These are phyloP conservation scores for Magallana angulata DNA, from an alignment of 1,140 invertebrate genomes.

Conservation along the genomic window DNA sequence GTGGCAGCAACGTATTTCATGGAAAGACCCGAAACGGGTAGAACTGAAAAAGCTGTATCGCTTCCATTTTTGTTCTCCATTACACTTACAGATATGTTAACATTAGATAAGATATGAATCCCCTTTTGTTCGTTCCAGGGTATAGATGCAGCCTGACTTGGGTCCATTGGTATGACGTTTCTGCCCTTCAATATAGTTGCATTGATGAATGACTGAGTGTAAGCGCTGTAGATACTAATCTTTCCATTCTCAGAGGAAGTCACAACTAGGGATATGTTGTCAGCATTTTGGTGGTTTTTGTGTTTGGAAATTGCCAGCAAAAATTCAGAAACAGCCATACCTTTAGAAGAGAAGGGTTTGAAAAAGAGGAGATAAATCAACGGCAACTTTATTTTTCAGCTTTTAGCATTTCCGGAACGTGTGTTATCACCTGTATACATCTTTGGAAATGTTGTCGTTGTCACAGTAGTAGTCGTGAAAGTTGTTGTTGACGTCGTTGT, in stretches of 20 bases:
- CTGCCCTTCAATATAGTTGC: not conserved
- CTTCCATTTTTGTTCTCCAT: slow-evolving; percentile 21
- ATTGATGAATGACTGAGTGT: slow-evolving; percentile 25
- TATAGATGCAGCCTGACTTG: not conserved
- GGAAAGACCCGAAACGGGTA: not conserved
- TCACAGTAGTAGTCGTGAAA: not conserved
- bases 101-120: not conserved
- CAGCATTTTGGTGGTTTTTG: not conserved
- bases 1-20: not conserved
- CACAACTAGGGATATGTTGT: not conserved
- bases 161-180: not conserved
- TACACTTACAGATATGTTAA: not conserved
- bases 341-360: not conserved
- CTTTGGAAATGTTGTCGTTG: not conserved
- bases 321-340: not conserved
- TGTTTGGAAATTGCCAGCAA: not conserved
- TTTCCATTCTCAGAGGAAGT: slow-evolving; percentile 22
- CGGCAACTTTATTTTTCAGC: not conserved
- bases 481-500: not conserved
- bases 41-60: not conserved
- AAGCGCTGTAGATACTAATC: not conserved
- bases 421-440: not conserved
- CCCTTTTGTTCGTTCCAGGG: slow-evolving; percentile 18
- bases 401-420: too few species aligned
- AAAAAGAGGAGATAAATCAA: not conserved